Conservation (phyloP, 1,140 invertebrate genomes). For the Nephotettix cincticeps region DNA sequence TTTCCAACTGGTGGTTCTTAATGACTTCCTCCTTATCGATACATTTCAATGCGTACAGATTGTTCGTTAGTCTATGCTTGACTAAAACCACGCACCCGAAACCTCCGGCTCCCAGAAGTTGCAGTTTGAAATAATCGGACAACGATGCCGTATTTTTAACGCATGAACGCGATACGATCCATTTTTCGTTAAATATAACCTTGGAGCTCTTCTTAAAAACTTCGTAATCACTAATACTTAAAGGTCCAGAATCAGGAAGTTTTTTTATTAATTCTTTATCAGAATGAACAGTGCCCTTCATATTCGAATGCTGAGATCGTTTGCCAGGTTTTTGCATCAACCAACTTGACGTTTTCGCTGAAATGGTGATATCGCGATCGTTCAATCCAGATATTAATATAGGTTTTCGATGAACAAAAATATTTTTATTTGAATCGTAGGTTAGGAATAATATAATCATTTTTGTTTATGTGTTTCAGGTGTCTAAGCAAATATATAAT, state of each 20-base stretch:
- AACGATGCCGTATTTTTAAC: conserved; percentile 27
- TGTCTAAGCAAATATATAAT: too few species aligned
- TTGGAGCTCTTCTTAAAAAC: neutral
- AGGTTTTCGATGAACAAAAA: too few species aligned
- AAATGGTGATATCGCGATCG: too few species aligned
- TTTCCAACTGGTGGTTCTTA: conserved; percentile 81
- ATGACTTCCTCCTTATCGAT: conserved; percentile 86
- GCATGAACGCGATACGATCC: neutral
- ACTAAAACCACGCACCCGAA: conserved; percentile 88
- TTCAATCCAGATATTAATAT: too few species aligned
- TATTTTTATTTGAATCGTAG: too few species aligned
- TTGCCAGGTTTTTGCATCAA: too few species aligned
- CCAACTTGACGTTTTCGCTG: too few species aligned
- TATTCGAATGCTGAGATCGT: too few species aligned
- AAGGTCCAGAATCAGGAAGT: neutral
- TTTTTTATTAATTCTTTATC: conserved; percentile 37
- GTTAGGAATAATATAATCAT: too few species aligned
- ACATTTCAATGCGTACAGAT: conserved; percentile 87
- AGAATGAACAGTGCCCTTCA: too few species aligned
- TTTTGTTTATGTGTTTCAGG: too few species aligned
- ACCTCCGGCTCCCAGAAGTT: conserved; percentile 84
- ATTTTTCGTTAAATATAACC: neutral
- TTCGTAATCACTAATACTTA: neutral
- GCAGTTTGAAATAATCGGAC: conserved; percentile 56
- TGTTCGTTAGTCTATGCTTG: conserved; percentile 55